Percentiles rank a stretch among this genome's conserved stretches.
These are phyloP conservation scores for Gerris lacustris DNA, from an alignment of 2,888 invertebrate genomes.

Conservation along the genomic window DNA sequence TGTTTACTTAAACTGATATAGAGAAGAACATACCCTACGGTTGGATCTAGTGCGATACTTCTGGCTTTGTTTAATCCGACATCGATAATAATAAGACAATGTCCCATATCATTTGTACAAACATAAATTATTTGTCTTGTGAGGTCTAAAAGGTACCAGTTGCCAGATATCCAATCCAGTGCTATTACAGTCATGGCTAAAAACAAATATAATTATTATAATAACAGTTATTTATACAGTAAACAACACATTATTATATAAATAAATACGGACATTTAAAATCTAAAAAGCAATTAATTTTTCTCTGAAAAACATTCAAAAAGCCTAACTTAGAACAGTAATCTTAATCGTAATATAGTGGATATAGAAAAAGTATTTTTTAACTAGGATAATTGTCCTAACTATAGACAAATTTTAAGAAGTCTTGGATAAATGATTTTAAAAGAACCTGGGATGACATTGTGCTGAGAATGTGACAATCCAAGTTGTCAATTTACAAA, in stretches of 20 bases:
- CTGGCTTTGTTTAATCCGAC: slow-evolving; percentile 54
- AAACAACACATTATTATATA: too few relatives aligned
- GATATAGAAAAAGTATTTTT: too few relatives aligned
- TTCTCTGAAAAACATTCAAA: too few relatives aligned
- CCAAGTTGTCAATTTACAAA: too few relatives aligned
- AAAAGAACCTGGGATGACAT: too few relatives aligned
- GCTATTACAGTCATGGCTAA: slow-evolving; percentile 58
- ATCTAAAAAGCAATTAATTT: slow-evolving; percentile 1
- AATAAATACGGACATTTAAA: too few relatives aligned
- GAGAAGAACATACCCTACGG: slow-evolving; percentile 44
- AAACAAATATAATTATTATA: slow-evolving; percentile 3
- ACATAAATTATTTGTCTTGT: slow-evolving; percentile 55
- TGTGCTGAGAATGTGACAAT: too few relatives aligned
- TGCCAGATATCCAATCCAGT: slow-evolving; percentile 71
- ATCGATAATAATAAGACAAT: slow-evolving; percentile 60
- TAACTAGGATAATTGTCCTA: too few relatives aligned
- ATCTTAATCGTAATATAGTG: too few relatives aligned
- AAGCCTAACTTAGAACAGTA: not conserved
- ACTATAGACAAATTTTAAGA: too few relatives aligned
- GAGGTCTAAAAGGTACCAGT: slow-evolving; percentile 73
- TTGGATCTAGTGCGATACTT: slow-evolving; percentile 67
- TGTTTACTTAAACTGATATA: not conserved
- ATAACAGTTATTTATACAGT: too few relatives aligned
- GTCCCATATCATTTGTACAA: slow-evolving; percentile 49
- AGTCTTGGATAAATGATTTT: too few relatives aligned